Base-by-base conservation (phyloP, 2,888 invertebrate species). In the Tenthredo scrophulariae region DNA sequence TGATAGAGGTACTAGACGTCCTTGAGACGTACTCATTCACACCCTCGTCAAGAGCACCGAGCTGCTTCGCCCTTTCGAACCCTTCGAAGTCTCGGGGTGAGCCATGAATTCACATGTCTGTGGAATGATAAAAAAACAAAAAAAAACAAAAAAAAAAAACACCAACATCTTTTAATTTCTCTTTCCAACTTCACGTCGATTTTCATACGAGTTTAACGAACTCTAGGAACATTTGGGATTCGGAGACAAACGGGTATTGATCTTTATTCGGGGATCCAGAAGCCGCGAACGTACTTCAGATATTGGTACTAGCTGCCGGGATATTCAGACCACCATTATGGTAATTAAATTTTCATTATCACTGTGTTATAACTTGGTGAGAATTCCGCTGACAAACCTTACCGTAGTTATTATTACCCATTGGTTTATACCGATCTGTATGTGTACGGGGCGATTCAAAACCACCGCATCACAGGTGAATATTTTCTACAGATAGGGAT, bases 11-110 rank as follows among this genome's bases (percentile, higher is more conserved):
- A 89, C 91, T 91, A 88, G 88, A 88, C 89, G 88, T 89, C 91
- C 91, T 91, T 85, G 91, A 91, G 91, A 91, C 91, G 86, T 88
- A 90, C 91, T 91, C 91, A 91, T 91, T 91, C 91, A 89, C 91
- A 90, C 92, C 91, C 90, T 90, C 88, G 88, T 90, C 91, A 90
- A 91, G 90, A 87, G 87, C 86, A 89, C 54, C 54, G 54, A 88
- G 89, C 58, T 70, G 86, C 86, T 86, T 86, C 87, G 86, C 85
- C 86, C 86, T 86, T 29, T 75, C 62, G 65, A 13, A 84, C 46
- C 84, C 54, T 85, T 43, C 75, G 22, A 85, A 65, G 79, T 77
- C 65, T 85, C 29, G 33, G 46, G 82, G 40, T 84, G 43, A 62
- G 50, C 82, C 85, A 10, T 26, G 26, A 1, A 13, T 46, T 40